Percentiles rank a stretch among this genome's conserved stretches.
phyloP scores from a whole-genome alignment of 2,888 invertebrate species.

The Dione vanillae region DNA sequence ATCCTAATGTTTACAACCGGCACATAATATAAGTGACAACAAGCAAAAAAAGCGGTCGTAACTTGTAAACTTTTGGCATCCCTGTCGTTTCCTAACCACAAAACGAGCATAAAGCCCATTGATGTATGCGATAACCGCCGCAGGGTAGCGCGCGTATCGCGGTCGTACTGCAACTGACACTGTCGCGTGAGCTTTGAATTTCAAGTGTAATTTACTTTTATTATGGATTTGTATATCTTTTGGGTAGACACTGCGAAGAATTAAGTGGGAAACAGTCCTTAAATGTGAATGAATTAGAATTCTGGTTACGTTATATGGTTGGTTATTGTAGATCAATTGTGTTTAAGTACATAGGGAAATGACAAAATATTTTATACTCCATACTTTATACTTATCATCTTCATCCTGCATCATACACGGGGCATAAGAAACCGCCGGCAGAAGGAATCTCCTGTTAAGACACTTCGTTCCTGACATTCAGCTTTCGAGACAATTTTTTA shows the following conservation, averaged over 20 bases:
- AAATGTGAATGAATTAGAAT: no score
- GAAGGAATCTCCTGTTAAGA: no score
- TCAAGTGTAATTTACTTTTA: conserved; percentile 25
- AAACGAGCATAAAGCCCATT: conserved; percentile 19
- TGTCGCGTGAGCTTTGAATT: conserved; percentile 30
- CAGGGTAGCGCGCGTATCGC: conserved; percentile 23
- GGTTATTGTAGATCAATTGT: no score
- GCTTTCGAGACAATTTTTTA: no score
- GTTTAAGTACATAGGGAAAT: no score
- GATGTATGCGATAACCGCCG: conserved; percentile 31
- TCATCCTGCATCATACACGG: no score
- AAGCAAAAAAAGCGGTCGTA: conserved; percentile 12
- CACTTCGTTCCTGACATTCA: no score
- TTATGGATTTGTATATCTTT: neutral
- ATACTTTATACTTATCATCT: no score
- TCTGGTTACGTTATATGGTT: no score
- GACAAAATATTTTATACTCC: no score
- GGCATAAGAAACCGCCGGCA: no score
- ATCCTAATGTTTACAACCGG: neutral
- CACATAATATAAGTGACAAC: conserved; percentile 6
- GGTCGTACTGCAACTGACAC: conserved; percentile 28
- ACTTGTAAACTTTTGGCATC: conserved; percentile 24
- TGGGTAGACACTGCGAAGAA: neutral
- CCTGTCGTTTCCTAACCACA: conserved; percentile 24
- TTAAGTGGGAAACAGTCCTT: neutral